phyloP scores from a whole-genome alignment of 2,797 vertebrate genomes.

The Dendrocincla tyrannina region DNA sequence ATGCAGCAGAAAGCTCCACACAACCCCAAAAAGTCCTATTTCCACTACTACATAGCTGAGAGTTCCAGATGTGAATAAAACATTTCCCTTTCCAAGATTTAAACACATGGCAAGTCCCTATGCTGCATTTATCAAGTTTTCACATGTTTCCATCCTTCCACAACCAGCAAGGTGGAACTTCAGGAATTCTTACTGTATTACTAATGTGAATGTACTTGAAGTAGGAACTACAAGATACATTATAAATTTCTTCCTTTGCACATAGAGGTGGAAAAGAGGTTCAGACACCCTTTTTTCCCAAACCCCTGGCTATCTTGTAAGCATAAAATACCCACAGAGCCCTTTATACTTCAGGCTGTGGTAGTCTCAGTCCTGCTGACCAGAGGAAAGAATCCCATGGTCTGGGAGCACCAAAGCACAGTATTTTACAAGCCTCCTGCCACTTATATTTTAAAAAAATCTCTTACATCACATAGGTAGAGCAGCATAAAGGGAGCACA shows the following conservation, averaged over 20 bases:
- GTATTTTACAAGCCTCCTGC: neutral
- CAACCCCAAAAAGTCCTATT: neutral
- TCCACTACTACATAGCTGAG: neutral
- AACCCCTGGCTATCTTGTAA: neutral
- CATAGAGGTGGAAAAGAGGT: neutral
- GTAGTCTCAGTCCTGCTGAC: neutral
- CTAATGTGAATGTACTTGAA: neutral
- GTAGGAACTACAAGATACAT: accelerated
- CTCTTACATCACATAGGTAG: neutral
- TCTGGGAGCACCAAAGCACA: neutral
- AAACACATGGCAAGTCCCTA: neutral
- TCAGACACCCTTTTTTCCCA: neutral
- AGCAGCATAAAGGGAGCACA: neutral
- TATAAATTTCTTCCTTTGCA: neutral
- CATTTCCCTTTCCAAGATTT: neutral
- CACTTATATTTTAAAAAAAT: neutral
- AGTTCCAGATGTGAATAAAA: neutral
- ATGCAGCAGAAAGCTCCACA: neutral
- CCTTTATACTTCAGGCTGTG: neutral
- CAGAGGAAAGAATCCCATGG: neutral
- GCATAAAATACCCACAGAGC: neutral
- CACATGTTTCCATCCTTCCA: neutral
- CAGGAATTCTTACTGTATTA: neutral
- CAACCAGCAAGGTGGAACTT: neutral
- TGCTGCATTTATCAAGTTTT: constrained; percentile 4